Evolutionary conservation across 2,113 vertebrate species (phyloP).

Genomic region (Microtus montanus): DNA sequence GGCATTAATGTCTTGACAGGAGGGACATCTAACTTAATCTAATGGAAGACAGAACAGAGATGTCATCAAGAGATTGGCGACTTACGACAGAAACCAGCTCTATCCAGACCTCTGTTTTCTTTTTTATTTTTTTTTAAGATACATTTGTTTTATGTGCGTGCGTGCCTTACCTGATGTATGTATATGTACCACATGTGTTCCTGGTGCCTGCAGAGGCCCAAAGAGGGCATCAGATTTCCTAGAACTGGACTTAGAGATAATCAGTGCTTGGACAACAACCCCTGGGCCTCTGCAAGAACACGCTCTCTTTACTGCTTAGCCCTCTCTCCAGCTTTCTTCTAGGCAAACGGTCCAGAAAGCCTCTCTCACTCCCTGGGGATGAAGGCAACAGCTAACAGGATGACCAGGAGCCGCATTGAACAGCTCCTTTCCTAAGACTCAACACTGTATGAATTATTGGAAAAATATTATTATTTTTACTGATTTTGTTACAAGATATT

Average conservation of each 20-base stretch:
- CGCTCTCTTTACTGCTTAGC: not conserved
- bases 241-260: not conserved
- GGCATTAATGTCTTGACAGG: not conserved
- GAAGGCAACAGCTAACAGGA: not conserved
- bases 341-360: constrained; percentile 85
- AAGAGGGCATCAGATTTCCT: not conserved
- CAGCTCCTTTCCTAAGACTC: constrained; percentile 18
- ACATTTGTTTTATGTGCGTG: not conserved
- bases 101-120: not conserved
- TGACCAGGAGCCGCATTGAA: not conserved
- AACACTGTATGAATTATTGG: not conserved
- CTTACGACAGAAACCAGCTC: not conserved
- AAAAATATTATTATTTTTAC: constrained; percentile 51
- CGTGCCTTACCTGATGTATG: not conserved
- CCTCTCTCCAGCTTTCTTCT: constrained; percentile 85
- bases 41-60: not conserved
- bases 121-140: not conserved
- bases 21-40: not conserved
- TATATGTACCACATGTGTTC: not conserved
- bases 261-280: not conserved
- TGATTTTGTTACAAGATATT: constrained; percentile 57
- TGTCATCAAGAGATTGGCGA: not conserved
- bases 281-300: not conserved
- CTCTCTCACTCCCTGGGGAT: constrained; percentile 73
- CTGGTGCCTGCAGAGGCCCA: not conserved